These are phyloP conservation scores for Narcine bancroftii DNA, from an alignment of 2,113 vertebrate species.

Conservation along the genomic window DNA sequence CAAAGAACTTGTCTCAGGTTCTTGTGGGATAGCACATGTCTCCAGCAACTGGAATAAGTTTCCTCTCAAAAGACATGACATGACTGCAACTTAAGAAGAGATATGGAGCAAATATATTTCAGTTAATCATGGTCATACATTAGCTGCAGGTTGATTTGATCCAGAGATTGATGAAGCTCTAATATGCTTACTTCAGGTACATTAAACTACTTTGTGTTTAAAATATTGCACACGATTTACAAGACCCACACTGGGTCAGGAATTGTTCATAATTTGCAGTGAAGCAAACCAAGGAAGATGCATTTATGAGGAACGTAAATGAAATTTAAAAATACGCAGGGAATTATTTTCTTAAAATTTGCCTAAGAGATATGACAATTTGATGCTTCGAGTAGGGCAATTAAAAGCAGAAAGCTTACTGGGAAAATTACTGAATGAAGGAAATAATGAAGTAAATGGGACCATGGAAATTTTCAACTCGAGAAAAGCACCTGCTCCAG, in stretches of 20 bases:
- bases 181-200: neutral
- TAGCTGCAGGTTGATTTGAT: neutral
- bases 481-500: slow-evolving; percentile 20
- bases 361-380: neutral
- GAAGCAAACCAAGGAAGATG: neutral
- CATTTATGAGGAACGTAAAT: neutral
- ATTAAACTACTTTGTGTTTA: neutral
- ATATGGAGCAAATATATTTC: neutral
- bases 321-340: neutral
- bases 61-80: neutral
- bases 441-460: neutral
- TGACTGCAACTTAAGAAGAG: neutral
- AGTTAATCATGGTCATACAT: neutral
- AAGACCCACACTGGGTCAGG: neutral
- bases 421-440: neutral
- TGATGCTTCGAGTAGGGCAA: neutral
- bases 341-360: neutral
- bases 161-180: neutral
- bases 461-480: neutral
- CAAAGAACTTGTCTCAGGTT: neutral
- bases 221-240: neutral
- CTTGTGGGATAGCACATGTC: neutral
- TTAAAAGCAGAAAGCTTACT: neutral
- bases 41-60: neutral
- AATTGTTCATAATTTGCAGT: neutral